These are phyloP conservation scores for Catharus minimus DNA, from an alignment of 2,113 vertebrate species.

Conservation along the genomic window DNA sequence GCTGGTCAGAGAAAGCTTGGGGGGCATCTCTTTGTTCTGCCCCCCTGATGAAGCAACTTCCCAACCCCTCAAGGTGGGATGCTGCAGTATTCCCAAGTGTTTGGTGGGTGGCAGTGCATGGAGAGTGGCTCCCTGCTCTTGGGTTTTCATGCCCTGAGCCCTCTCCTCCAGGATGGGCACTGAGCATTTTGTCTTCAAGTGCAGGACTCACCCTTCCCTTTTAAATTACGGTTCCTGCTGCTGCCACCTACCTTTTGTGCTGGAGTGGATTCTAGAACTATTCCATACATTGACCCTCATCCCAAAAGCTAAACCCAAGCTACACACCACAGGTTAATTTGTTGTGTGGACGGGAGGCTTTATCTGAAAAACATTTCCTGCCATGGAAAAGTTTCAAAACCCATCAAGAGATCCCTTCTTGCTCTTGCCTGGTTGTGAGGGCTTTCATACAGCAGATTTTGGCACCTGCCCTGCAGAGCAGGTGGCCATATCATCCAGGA, in stretches of 20 bases:
- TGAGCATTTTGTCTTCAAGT: neutral
- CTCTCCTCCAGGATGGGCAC: neutral
- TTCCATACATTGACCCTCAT: accelerated
- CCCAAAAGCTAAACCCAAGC: neutral
- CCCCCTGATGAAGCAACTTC: neutral
- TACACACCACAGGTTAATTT: accelerated
- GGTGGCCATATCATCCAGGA: neutral
- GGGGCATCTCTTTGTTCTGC: neutral
- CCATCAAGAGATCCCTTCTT: neutral
- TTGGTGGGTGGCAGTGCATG: neutral
- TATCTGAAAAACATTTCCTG: neutral
- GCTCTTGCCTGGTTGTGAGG: neutral
- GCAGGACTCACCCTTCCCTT: neutral
- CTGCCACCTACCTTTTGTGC: slow-evolving; percentile 19
- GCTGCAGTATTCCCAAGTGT: neutral
- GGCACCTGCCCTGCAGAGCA: accelerated
- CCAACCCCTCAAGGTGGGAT: neutral
- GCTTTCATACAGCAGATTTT: neutral
- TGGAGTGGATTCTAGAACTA: neutral
- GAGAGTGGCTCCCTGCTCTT: neutral
- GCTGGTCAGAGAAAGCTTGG: neutral
- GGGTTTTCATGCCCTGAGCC: neutral
- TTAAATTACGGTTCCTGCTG: neutral
- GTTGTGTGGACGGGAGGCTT: neutral
- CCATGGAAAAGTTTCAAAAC: neutral